Evolutionary conservation across 2,888 invertebrate genomes (phyloP).

Genomic region (Phyto melanocephala): DNA sequence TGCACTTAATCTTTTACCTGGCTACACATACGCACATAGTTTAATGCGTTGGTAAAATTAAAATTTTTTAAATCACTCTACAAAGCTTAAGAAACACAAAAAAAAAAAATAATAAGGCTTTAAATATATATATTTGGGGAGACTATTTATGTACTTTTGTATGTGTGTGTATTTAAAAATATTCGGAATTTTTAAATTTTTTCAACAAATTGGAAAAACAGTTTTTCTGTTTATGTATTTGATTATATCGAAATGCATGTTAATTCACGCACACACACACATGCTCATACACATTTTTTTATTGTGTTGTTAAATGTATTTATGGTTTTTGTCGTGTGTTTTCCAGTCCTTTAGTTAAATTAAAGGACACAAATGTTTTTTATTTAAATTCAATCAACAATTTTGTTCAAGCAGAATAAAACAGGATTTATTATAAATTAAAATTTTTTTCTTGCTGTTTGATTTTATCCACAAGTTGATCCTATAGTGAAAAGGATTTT

Average conservation of each 20-base stretch:
- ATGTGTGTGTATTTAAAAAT: not conserved
- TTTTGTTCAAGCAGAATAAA: not conserved
- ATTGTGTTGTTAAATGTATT: not conserved
- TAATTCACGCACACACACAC: not conserved
- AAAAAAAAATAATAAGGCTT: not conserved
- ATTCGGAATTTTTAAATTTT: not conserved
- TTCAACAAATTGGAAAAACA: not conserved
- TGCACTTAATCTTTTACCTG: not conserved
- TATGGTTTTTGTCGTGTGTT: not conserved
- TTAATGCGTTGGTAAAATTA: not conserved
- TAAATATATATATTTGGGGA: no score
- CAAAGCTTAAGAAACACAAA: not conserved
- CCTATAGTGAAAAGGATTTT: not conserved
- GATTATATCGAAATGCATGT: not conserved
- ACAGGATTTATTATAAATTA: not conserved
- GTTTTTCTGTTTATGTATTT: not conserved
- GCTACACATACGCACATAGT: not conserved
- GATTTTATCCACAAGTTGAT: not conserved
- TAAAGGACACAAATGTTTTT: constrained; percentile 1
- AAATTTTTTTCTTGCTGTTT: not conserved
- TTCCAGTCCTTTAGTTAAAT: not conserved
- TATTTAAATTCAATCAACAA: not conserved
- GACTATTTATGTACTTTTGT: no score
- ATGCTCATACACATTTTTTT: not conserved
- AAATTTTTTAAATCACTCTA: not conserved